Evolutionary conservation across 2,797 vertebrate species (phyloP), one percentile per base, ranked within the genome.

Genomic region (Amphiprion clarkii): DNA sequence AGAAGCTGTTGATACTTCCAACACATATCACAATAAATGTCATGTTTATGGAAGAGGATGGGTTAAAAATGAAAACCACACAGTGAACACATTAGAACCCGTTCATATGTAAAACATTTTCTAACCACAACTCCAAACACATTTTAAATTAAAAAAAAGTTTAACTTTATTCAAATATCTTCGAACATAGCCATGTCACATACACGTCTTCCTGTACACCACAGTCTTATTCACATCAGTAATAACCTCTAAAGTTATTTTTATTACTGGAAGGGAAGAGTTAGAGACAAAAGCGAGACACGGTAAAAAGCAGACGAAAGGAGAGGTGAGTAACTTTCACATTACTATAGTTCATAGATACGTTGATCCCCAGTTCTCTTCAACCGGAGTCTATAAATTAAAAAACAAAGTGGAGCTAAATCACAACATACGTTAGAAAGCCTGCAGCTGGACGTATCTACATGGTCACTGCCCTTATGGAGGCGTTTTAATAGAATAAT

Each of bases 141-240:
- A 62, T 27, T 53, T 81, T 87, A 90, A 83, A 82, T 73, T 23
- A 23, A 92, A 88, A 88, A 88, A 93, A 87, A 88, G 66, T 90
- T 82, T 67, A 76, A 79, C 74, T 94, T 94, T 95, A 95, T 95
- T 95, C 86, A 91, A 94, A 93, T 89, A 94, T 91, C 69, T 86
- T 82, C 72, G 87, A 88, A 85, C 83, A 86, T 78, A 87, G 80
- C 82, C 85, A 84, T 86, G 82, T 93, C 79, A 90, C 90, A 91
- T 89, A 92, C 82, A 83, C 76, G 84, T 89, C 76, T 90, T 87
- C 87, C 90, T 93, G 88, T 93, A 93, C 92, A 94, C 78, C 79
- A 82, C 86, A 87, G 67, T 89, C 73, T 87, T 90, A 92, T 93
- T 94, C 91, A 94, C 94, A 95, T 88, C 89, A 84, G 83, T 93